Conservation (phyloP, 2,797 vertebrate species). For the Sebastolobus alascanus region DNA sequence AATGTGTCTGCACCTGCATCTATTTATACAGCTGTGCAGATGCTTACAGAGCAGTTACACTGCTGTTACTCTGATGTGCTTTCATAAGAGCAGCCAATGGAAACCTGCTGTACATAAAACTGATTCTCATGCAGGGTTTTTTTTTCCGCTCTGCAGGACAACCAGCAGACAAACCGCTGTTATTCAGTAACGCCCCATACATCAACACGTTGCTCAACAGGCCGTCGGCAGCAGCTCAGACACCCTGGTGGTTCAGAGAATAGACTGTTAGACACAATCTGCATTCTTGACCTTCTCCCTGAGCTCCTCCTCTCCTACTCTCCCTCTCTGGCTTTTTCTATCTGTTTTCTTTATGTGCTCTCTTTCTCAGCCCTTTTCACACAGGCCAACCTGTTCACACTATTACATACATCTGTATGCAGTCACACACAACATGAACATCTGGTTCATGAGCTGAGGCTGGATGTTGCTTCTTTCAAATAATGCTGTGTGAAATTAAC, state of each 20-base stretch:
- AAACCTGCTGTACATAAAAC: slow-evolving; percentile 13
- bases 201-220: slow-evolving; percentile 64
- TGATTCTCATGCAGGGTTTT: background rate
- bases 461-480: background rate
- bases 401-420: background rate
- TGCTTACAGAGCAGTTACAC: background rate
- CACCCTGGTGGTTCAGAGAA: slow-evolving; percentile 49
- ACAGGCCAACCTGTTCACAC: background rate
- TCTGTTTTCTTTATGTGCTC: slow-evolving; percentile 3
- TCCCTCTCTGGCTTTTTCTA: slow-evolving; percentile 10
- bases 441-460: too few species aligned
- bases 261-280: slow-evolving; percentile 25
- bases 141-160: slow-evolving; percentile 37
- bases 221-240: slow-evolving; percentile 47
- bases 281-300: slow-evolving; percentile 52
- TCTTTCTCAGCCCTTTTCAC: background rate
- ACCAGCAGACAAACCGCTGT: slow-evolving; percentile 17
- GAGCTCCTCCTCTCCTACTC: slow-evolving; percentile 16
- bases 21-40: background rate
- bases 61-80: background rate
- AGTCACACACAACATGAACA: background rate
- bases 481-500: background rate
- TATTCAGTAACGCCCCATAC: slow-evolving; percentile 57
- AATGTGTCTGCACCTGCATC: background rate
- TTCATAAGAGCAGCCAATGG: background rate